Evolutionary conservation across 2,113 vertebrate genomes (phyloP).

Genomic region (cattle (Bos taurus)): DNA sequence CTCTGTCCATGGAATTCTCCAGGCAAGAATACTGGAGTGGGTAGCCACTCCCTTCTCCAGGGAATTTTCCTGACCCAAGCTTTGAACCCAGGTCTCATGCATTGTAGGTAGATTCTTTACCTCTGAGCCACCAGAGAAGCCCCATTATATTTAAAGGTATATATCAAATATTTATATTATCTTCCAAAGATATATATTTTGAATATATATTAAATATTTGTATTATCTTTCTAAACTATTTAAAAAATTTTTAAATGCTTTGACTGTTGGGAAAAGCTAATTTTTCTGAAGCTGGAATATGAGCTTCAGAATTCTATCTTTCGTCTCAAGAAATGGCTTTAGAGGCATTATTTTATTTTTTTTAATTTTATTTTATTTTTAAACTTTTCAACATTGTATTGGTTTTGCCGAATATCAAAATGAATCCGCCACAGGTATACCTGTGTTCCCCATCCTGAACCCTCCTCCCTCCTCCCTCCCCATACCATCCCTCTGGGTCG

Average conservation of each 20-base stretch:
- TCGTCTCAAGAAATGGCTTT: constrained; percentile 66
- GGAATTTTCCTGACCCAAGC: background rate
- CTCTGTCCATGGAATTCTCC: background rate
- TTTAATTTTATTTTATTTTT: too few relatives aligned
- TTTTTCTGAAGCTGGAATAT: background rate
- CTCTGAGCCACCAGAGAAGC: background rate
- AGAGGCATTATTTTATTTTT: constrained; percentile 27
- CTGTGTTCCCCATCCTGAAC: too few relatives aligned
- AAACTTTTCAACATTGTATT: too few relatives aligned
- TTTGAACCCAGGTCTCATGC: background rate
- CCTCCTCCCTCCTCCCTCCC: too few relatives aligned
- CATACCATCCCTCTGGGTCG: too few relatives aligned
- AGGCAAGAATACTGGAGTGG: background rate
- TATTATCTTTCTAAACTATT: background rate
- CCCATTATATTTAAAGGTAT: background rate
- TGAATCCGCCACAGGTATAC: too few relatives aligned
- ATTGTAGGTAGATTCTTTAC: background rate
- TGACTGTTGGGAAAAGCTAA: background rate
- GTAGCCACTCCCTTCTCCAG: background rate
- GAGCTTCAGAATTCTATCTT: constrained; percentile 34
- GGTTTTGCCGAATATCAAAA: too few relatives aligned
- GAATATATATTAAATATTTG: background rate
- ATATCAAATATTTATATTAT: background rate
- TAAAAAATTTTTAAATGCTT: background rate
- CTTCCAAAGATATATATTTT: background rate